Evolutionary conservation across 2,113 vertebrate species (phyloP), one percentile per base, ranked within the genome.

Genomic region (Connochaetes taurinus): DNA sequence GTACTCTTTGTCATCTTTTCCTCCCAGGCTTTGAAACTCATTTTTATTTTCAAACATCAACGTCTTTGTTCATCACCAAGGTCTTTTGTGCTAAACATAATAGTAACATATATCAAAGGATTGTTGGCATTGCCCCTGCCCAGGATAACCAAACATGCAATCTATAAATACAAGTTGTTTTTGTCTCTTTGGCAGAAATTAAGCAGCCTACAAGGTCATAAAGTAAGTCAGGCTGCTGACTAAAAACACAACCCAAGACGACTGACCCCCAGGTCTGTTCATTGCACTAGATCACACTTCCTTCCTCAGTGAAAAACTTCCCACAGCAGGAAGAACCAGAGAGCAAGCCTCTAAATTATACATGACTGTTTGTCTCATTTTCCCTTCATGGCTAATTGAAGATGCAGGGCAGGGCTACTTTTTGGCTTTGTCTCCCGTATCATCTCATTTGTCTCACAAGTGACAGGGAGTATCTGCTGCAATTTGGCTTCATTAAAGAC

Each of bases 281-380:
- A 1, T 55, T 29, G n/a, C 19, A 1, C 45, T 62, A 19, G 27
- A 12, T 64, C 40, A 1, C 0, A 0, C 29, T 58, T 62, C 57
- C 95, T 94, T 93, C 80, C 27, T 74, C 3, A 0, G 31, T 14
- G 81, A 90, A 87, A 86, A 64, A 10, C 57, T 89, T 40, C 14
- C n/a, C 33, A 40, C 1, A 10, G 14, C 83, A 84, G 97, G 86
- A 95, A 96, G 96, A 91, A 17, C 33, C 45, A 17, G 67, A 84
- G 47, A 74, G 29, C 71, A 58, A 12, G n/a, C 43, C 67, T 94
- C 89, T 95, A 52, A 96, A 78, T 92, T 91, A 91, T 86, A 40
- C 43, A 92, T 40, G 53, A 45, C 60, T 40, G 19, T n/a, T 83
- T 67, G 67, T 87, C 93, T 97, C 85, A 11, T 96, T 87, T 92